Evolutionary conservation across 2,113 vertebrate species (phyloP), one percentile per base, ranked within the genome.

Genomic region (Ctenomys sociabilis): DNA sequence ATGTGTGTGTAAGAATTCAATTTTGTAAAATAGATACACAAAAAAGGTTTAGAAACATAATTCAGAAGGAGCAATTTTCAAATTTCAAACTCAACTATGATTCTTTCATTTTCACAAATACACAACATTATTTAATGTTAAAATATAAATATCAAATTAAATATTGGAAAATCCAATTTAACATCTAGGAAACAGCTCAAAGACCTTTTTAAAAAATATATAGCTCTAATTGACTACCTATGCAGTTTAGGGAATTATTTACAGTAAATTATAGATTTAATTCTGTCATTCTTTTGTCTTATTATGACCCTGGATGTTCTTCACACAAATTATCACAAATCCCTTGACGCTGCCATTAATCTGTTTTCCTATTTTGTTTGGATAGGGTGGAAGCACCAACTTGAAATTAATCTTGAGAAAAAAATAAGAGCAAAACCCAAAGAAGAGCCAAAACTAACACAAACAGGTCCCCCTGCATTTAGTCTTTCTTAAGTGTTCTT

Each of bases 401-500:
- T 16, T 59, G 66, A 96, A 93, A 93, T 84, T 93, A 95, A 95
- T 94, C 61, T 90, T 68, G 90, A 85, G 82, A 45, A 40, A 89
- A 93, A 68, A 83, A 87, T 80, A 94, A 92, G 94, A 94, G 83
- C 68, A 80, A 96, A 93, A 91, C 5, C 4, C 35, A 90, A 22
- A 73, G 26, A 35, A 75, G 88, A 96, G 95, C 92, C 95, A 95
- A 96, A 96, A 93, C 94, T 93, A 97, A 96, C 7, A 17, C 90
- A 87, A 96, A 82, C 88, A 26, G 22, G 85, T 61, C 73, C 72
- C 93, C 9, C 61, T 40, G 35, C 61, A 90, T 45, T 96, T 93
- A 73, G 52, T 96, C 95, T 82, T 90, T 78, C 72, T 59, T 90
- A 95, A 96, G 95, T 94, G 92, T 95, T 85, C 93, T 92, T 77